Conservation (phyloP, 1,140 invertebrate genomes). For the Mycetomoellerius zeteki region DNA sequence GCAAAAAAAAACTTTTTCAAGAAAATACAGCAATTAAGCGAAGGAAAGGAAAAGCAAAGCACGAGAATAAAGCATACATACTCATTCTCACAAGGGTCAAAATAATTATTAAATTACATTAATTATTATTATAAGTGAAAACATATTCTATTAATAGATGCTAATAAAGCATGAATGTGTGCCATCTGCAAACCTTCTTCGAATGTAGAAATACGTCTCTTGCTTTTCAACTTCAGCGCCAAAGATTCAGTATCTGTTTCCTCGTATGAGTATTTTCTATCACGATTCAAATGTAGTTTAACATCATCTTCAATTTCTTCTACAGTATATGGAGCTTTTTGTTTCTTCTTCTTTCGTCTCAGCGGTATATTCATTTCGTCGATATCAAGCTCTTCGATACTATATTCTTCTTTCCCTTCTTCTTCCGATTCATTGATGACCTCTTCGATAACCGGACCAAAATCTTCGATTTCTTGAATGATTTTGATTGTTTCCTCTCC, state of each 20-base stretch:
- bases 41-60: slow-evolving; percentile 9
- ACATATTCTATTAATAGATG: slow-evolving; percentile 62
- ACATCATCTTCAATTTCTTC: slow-evolving; percentile 85
- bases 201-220: slow-evolving; percentile 86
- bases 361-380: slow-evolving; percentile 86
- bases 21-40: not conserved
- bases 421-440: slow-evolving; percentile 89
- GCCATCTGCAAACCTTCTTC: slow-evolving; percentile 89
- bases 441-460: slow-evolving; percentile 90
- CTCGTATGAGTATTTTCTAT: slow-evolving; percentile 84
- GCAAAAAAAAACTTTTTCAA: not conserved
- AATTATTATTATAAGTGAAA: slow-evolving; percentile 62
- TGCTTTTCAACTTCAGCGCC: slow-evolving; percentile 87
- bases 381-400: slow-evolving; percentile 87
- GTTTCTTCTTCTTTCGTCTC: slow-evolving; percentile 85
- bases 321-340: slow-evolving; percentile 80
- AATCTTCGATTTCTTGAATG: slow-evolving; percentile 90
- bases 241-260: slow-evolving; percentile 88
- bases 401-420: slow-evolving; percentile 88
- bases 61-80: slow-evolving; percentile 35
- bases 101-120: slow-evolving; percentile 44
- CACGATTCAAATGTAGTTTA: slow-evolving; percentile 88
- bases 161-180: slow-evolving; percentile 37
- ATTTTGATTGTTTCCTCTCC: slow-evolving; percentile 92
- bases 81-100: slow-evolving; percentile 19